Base-by-base conservation (phyloP, 2,888 invertebrate genomes). In the Acanthoscelides obtectus region DNA sequence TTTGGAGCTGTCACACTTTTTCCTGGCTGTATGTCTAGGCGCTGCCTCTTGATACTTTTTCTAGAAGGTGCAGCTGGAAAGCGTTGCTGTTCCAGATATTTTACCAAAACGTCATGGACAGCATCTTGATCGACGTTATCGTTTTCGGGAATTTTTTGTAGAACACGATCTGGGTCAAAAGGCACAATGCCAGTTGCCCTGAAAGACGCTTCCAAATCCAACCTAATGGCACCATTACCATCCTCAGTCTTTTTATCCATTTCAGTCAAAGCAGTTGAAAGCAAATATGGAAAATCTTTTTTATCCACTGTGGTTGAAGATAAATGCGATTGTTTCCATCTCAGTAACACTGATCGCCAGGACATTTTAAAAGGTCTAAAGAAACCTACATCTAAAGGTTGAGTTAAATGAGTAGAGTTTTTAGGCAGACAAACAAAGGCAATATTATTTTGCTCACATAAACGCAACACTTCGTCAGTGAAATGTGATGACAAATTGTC, bases 351-450 rank as follows among this genome's bases (percentile, higher is more conserved):
- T 64, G 22, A 17, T 65, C 77, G 72, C 81, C 79, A 81, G 1
- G 72, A 72, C 66, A 22, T 72, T 73, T 82, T 80, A 70, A 80
- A 72, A 3, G 80, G 77, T 17, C 76, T 66, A 68, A 80, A 81
- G 67, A 75, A 79, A 5, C 77, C 78, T 17, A 81, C 79, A 73
- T 81, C 80, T 64, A 78, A 72, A n/a, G 80, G 80, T 70, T 81
- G 81, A 8, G 71, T 71, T 20, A 80, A 70, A 70, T 83, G 81
- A 0, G 80, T 81, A 5, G 77, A 72, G 74, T 83, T 81, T 65
- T 76, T 73, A 1, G 81, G 81, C 17, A 82, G 72, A 25, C 75
- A 79, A 20, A 82, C 74, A 71, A 83, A 81, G 77, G 71, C 73
- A 81, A 81, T 65, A 66, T 72, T 66, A 81, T 84, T 79, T 45